Evolutionary conservation across 64 coral and sea anemone genomes (phyloP).

Genomic region (Stichodactyla helianthus): DNA sequence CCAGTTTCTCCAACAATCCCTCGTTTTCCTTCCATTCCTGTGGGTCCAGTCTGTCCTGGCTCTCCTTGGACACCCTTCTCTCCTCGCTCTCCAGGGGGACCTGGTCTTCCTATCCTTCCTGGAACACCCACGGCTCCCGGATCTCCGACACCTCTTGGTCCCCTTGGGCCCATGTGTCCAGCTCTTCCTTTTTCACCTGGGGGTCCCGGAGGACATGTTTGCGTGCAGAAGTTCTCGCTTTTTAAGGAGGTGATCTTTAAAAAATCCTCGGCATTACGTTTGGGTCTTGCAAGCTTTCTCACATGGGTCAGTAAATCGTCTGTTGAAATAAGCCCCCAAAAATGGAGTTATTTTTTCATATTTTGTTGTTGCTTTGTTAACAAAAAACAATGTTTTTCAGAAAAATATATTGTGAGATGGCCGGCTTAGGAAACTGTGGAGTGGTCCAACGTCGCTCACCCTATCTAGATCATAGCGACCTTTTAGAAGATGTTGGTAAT

Average conservation of each 20-base stretch:
- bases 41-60: constrained; percentile 10
- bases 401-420: no score
- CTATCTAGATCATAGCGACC: no score
- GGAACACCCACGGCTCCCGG: constrained; percentile 1
- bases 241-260: constrained; percentile 5
- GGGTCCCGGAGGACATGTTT: constrained; percentile 6
- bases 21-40: background rate
- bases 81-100: background rate
- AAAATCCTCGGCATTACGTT: background rate
- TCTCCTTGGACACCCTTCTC: constrained; percentile 17
- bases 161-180: constrained; percentile 9
- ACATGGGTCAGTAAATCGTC: constrained; percentile 34
- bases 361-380: no score
- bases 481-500: no score
- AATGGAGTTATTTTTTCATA: no score
- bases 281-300: background rate
- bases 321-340: background rate
- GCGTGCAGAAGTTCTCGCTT: constrained; percentile 2
- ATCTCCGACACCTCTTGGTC: constrained; percentile 12
- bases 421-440: no score
- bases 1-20: constrained; percentile 22
- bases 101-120: constrained; percentile 6
- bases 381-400: no score
- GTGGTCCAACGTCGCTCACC: no score
- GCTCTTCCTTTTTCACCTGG: background rate